Conservation (phyloP, 2,113 vertebrate species). For the Pituophis catenifer region DNA sequence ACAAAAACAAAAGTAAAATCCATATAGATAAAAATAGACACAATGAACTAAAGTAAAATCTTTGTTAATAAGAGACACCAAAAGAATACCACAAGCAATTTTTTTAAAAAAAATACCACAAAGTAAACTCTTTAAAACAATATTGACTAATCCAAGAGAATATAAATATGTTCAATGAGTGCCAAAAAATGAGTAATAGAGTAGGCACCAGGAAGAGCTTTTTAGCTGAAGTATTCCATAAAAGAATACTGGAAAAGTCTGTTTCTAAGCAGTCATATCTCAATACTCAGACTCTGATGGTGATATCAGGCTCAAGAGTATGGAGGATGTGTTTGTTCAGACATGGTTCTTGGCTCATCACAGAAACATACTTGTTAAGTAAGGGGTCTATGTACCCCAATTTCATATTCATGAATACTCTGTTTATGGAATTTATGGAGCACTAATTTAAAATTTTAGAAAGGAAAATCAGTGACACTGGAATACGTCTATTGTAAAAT, state of each 20-base stretch:
- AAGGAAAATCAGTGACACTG: conserved; percentile 54
- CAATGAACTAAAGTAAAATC: neutral
- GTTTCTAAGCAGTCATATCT: neutral
- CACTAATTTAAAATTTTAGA: conserved; percentile 68
- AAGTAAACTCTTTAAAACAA: neutral
- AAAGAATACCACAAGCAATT: neutral
- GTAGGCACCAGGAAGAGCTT: neutral
- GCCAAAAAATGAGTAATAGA: neutral
- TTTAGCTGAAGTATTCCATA: neutral
- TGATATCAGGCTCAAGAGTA: neutral
- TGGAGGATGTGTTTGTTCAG: neutral
- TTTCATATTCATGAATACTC: conserved; percentile 24
- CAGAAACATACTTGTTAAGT: conserved; percentile 21
- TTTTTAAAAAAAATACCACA: neutral
- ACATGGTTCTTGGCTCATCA: neutral
- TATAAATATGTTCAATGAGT: neutral
- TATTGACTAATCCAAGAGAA: neutral
- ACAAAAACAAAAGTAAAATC: neutral
- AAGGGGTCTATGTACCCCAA: conserved; percentile 41
- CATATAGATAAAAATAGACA: neutral
- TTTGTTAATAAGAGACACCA: neutral
- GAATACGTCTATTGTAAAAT: conserved; percentile 58
- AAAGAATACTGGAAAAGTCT: neutral
- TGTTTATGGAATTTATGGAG: conserved; percentile 51
- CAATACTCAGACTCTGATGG: neutral